These are phyloP conservation scores for Drosophila meridiana DNA, from an alignment of 2,888 invertebrate species.

Conservation along the genomic window DNA sequence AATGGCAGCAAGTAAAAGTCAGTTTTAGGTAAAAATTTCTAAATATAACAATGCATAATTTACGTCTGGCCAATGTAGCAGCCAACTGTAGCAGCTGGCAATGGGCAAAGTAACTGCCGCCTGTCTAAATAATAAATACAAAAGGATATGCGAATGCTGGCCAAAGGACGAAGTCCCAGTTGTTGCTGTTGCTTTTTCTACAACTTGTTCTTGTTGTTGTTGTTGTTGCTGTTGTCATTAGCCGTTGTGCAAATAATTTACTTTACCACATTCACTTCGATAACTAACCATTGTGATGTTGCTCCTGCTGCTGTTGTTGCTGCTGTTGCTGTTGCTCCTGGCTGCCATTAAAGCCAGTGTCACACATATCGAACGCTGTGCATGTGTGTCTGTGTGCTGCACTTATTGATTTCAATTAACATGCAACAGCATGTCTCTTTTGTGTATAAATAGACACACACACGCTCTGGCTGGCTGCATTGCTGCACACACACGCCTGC, in stretches of 20 bases:
- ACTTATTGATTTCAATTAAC: constrained; percentile 82
- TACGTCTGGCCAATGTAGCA: constrained; percentile 51
- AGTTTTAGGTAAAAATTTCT: constrained; percentile 70
- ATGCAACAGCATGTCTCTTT: constrained; percentile 81
- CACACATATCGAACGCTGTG: constrained; percentile 50
- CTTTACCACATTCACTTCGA: constrained; percentile 79
- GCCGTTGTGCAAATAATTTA: constrained; percentile 81
- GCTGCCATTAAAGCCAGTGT: constrained; percentile 66
- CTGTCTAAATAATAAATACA: constrained; percentile 78
- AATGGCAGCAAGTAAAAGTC: constrained; percentile 40
- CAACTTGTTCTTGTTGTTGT: constrained; percentile 16
- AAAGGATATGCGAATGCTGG: constrained; percentile 59
- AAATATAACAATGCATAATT: constrained; percentile 80
- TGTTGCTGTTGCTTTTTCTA: constrained; percentile 24
- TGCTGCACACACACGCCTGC: constrained; percentile 35
- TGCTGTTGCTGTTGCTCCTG: constrained; percentile 52
- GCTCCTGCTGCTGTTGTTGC: constrained; percentile 62
- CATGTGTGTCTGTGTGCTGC: constrained; percentile 52
- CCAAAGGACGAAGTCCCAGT: constrained; percentile 28
- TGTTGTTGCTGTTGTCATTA: constrained; percentile 74
- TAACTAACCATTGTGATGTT: constrained; percentile 80
- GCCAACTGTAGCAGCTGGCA: constrained; percentile 64
- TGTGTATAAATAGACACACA: constrained; percentile 46
- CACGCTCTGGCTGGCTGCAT: constrained; percentile 23
- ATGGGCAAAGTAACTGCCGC: constrained; percentile 66